These are phyloP conservation scores for Dexiosoma caninum DNA, from an alignment of 2,888 invertebrate genomes.

Conservation along the genomic window DNA sequence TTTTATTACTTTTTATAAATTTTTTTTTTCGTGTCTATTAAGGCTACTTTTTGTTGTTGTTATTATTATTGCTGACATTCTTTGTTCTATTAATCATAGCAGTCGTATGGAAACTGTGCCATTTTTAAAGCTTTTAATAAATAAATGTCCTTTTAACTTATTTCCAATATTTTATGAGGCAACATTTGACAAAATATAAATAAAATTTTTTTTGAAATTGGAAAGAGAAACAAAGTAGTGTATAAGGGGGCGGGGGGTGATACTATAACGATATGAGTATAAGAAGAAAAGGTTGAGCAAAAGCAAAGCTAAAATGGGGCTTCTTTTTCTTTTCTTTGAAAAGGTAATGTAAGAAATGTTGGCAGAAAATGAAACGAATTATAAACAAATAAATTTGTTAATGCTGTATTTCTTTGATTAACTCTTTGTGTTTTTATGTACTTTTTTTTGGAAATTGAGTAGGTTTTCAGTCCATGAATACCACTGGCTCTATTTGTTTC, in stretches of 20 bases:
- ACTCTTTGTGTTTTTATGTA: too few species aligned
- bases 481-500: too few species aligned
- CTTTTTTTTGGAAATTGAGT: too few species aligned
- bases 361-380: too few species aligned
- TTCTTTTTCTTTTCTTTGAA: too few species aligned
- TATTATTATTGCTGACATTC: conserved; percentile 43
- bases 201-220: background rate
- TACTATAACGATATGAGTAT: background rate
- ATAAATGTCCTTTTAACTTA: conserved; percentile 42
- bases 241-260: background rate
- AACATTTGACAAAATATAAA: background rate
- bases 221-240: conserved; percentile 4
- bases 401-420: too few species aligned
- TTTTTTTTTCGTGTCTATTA: conserved; percentile 15
- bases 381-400: too few species aligned
- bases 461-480: too few species aligned
- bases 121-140: conserved; percentile 54
- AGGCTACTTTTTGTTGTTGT: conserved; percentile 23
- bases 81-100: conserved; percentile 58
- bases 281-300: background rate
- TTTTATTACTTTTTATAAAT: background rate
- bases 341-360: too few species aligned
- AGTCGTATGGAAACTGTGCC: conserved; percentile 48
- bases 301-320: background rate
- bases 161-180: background rate